These are phyloP conservation scores for Drosophila santomea DNA, from an alignment of 1,140 invertebrate species.

Conservation along the genomic window DNA sequence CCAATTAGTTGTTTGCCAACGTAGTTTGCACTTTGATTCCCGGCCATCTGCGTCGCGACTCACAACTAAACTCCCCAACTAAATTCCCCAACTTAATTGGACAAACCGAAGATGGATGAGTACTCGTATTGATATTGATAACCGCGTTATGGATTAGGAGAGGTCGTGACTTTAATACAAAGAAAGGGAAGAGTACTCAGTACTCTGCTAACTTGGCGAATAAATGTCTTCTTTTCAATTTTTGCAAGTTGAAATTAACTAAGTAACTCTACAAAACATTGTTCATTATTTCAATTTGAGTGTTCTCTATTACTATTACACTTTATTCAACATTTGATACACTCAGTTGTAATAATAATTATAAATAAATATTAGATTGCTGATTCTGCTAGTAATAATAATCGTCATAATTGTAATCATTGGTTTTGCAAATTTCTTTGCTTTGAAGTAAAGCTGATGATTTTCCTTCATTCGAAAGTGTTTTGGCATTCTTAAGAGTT, in stretches of 20 bases:
- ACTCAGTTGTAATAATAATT: too few species aligned
- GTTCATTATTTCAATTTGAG: too few species aligned
- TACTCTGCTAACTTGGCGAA: neutral
- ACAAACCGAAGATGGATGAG: slow-evolving; percentile 29
- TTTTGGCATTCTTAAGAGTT: neutral
- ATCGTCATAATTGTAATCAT: neutral
- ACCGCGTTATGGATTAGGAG: slow-evolving; percentile 18
- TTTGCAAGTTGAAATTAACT: too few species aligned
- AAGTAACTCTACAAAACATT: too few species aligned
- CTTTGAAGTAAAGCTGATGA: rapidly evolving
- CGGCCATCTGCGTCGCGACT: slow-evolving; percentile 21
- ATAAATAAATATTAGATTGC: too few species aligned
- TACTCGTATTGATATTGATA: slow-evolving; percentile 54
- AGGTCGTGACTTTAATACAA: neutral
- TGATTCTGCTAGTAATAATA: neutral
- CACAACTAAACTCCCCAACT: neutral
- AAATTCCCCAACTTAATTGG: slow-evolving; percentile 17
- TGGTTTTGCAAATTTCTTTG: neutral
- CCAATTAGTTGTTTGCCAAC: slow-evolving; percentile 72
- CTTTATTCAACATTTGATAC: too few species aligned
- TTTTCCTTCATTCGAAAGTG: neutral
- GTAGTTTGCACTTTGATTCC: slow-evolving; percentile 77
- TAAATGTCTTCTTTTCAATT: too few species aligned
- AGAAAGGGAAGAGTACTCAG: neutral
- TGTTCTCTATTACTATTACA: too few species aligned